Evolutionary conservation across 2,888 invertebrate genomes (phyloP), one percentile per base, ranked within the genome.

Genomic region (Steromphala cineraria): DNA sequence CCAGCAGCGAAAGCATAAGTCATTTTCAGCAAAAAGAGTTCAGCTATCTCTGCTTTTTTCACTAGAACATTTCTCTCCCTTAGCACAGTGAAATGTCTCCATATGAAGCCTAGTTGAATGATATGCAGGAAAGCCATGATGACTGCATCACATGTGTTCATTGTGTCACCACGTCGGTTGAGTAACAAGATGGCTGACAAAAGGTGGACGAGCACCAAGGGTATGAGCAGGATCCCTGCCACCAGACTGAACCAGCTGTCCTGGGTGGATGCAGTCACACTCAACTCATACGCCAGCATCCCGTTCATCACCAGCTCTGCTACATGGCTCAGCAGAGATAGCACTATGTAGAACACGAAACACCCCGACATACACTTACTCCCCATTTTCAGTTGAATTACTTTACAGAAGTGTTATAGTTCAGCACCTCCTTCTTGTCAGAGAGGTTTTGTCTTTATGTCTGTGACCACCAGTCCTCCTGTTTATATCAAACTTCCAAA

Each of bases 1-100:
- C 97, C 97, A 92, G 97, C 96, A 90, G 97, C 96, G 93, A 98
- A 97, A 19, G 97, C 97, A 93, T 97, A 97, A 55, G 97, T 95
- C 85, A 98, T 93, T 2, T 98, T 95, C 31, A 98, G 94, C 94
- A 97, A 96, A 89, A 96, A 95, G 74, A 95, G 90, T 89, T 95
- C 95, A 19, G 95, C 92, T 0, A 95, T 94, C 95, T 97, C 97
- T 90, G 96, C 96, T 91, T 97, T 97, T 19, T 97, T 97, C 85
- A 96, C 95, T 79, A 96, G 94, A 86, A 97, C 93, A 91, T 97
- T 96, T 5, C 97, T 96, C 10, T 97, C 97, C 87, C 97, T 96
- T 84, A 98, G 95, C 13, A 98, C 94, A 83, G 97, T 95, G 80
- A 97, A 97, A 92, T 98, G 98, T 86, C 97, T 90, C 94, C 94